A percentile compares a stretch with the other conserved stretches of the same genome.
phyloP scores from a whole-genome alignment of 2,888 invertebrate species.

The Drosophila anceps region DNA sequence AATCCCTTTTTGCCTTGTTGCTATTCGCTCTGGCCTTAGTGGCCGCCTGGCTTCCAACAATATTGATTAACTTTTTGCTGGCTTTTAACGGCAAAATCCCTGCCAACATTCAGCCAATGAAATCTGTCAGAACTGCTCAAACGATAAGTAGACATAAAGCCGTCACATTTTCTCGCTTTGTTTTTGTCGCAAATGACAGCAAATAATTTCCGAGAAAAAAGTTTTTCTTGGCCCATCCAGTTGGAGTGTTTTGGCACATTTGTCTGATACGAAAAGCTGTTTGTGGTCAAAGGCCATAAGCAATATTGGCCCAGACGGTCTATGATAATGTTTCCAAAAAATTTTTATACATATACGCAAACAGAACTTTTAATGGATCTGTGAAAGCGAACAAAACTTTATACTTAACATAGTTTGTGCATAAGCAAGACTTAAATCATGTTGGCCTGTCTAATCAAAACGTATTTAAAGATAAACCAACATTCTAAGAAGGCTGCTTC shows the following conservation, averaged over 20 bases:
- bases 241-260: constrained; percentile 5
- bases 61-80: constrained; percentile 62
- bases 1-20: constrained; percentile 23
- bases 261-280: constrained; percentile 5
- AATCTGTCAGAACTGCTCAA: constrained; percentile 57
- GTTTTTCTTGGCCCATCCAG: constrained; percentile 33
- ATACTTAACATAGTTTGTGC: neutral
- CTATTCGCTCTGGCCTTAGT: constrained; percentile 23
- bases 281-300: constrained; percentile 24
- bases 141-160: constrained; percentile 40
- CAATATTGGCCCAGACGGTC: constrained; percentile 20
- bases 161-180: constrained; percentile 16
- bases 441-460: neutral
- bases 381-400: no score
- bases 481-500: neutral
- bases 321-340: constrained; percentile 42
- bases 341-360: neutral
- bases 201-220: constrained; percentile 46
- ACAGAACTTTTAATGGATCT: no score
- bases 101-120: constrained; percentile 26
- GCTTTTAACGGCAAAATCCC: constrained; percentile 60
- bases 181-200: constrained; percentile 47
- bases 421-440: neutral
- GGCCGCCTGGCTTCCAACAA: constrained; percentile 40
- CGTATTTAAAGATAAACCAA: neutral